phyloP scores from a whole-genome alignment of 2,113 vertebrate species.

The Oriolus oriolus region DNA sequence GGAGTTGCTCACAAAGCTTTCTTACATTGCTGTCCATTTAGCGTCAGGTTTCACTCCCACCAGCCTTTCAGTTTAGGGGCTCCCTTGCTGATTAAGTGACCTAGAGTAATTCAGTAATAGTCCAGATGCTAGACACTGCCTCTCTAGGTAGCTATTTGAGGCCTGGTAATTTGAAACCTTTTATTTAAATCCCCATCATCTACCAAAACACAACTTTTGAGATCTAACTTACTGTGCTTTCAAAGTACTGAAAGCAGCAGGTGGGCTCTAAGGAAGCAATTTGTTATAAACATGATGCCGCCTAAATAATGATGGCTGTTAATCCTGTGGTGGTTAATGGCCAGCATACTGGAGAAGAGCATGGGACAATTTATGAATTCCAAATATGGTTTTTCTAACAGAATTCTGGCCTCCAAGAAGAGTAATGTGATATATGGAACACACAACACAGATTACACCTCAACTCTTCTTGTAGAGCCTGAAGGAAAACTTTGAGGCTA shows the following conservation, averaged over 20 bases:
- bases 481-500: not conserved
- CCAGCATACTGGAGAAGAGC: not conserved
- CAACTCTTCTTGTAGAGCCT: not conserved
- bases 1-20: not conserved
- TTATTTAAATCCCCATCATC: constrained; percentile 41
- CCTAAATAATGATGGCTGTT: constrained; percentile 5
- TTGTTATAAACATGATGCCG: constrained; percentile 14
- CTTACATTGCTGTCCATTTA: not conserved
- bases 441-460: not conserved
- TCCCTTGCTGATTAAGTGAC: constrained; percentile 19
- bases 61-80: not conserved
- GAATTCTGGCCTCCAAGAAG: not conserved
- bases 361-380: not conserved
- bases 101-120: not conserved
- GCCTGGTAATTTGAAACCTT: constrained; percentile 41
- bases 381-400: not conserved
- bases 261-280: constrained; percentile 38
- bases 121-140: constrained; percentile 10
- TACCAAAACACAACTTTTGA: constrained; percentile 19
- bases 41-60: constrained; percentile 22
- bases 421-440: not conserved
- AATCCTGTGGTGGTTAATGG: not conserved
- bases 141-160: constrained; percentile 43
- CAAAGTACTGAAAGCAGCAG: constrained; percentile 42
- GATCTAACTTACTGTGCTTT: not conserved